Conservation (phyloP, 2,113 vertebrate genomes). For the Perca schrenkii region DNA sequence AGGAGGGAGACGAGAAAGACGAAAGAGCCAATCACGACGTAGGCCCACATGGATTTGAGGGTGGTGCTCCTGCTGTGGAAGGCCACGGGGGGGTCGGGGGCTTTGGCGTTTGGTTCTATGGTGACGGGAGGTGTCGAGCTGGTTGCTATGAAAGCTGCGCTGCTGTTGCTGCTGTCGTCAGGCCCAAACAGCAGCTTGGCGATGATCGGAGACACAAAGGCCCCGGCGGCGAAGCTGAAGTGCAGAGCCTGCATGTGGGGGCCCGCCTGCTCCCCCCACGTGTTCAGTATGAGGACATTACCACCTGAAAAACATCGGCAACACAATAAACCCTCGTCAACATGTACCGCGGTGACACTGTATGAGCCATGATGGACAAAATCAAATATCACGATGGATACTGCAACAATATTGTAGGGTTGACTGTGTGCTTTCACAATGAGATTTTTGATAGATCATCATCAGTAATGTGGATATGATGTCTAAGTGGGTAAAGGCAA, state of each 20-base stretch:
- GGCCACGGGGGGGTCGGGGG: not conserved
- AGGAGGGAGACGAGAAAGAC: slow-evolving; percentile 84
- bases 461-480: too few relatives aligned
- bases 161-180: not conserved
- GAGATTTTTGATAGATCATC: too few relatives aligned
- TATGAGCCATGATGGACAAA: not conserved
- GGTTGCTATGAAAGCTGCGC: not conserved
- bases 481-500: too few relatives aligned
- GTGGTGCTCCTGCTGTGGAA: slow-evolving; percentile 12
- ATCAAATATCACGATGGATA: too few relatives aligned
- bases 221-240: slow-evolving; percentile 94
- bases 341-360: not conserved
- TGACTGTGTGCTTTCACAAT: too few relatives aligned
- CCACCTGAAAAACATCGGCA: slow-evolving; percentile 83
- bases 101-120: not conserved
- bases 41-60: slow-evolving; percentile 87
- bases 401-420: too few relatives aligned
- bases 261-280: slow-evolving; percentile 88
- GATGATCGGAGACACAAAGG: slow-evolving; percentile 90
- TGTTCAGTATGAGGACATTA: slow-evolving; percentile 90
- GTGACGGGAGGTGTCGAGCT: not conserved
- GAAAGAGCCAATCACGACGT: slow-evolving; percentile 88
- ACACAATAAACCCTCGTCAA: not conserved
- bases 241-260: slow-evolving; percentile 96
- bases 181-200: slow-evolving; percentile 88